Base-by-base conservation (phyloP, 2,888 invertebrate genomes). In the Cephonodes hylas region DNA sequence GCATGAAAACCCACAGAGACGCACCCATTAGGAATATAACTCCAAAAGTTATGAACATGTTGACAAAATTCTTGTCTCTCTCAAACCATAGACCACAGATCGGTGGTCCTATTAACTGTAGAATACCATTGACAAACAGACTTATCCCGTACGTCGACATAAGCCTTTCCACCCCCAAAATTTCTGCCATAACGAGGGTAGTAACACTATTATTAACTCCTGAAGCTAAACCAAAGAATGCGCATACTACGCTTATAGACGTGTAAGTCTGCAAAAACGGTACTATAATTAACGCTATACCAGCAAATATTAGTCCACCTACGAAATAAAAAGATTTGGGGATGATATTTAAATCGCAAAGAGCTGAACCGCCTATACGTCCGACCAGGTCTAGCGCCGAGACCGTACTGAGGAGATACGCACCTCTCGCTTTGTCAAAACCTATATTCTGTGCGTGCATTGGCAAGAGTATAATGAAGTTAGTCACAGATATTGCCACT, bases 61-160 rank as follows among this genome's bases (percentile, higher is more conserved):
- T 94, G 59, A 93, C 93, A 80, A 95, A 97, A 48, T 94, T 95
- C 5, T 89, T 81, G 22, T 94, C 93, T 10, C 90, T 84, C 67
- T 95, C 95, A 69, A 92, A 95, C 93, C 96, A 95, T 0, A 94
- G 70, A 3, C 97, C 97, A 77, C 97, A 97, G 22, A 97, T 88
- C 0, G 96, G 96, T 1, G 97, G 97, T 0, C 97, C 97, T 0
- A 96, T 84, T 59, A 97, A 81, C 79, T 97, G 97, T 18, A 97
- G 81, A 13, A 97, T 87, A 0, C 97, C 97, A 78, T 97, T 97
- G 0, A 97, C 95, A 75, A 97, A 97, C 23, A 97, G 88, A 71
- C 97, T 96, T 45, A 97, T 96, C 1, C 97, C 97, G 71, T 97
- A 97, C 0, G 97, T 96, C 0, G 97, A 96, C 76, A 96, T 96